Percentiles rank a stretch among this genome's conserved stretches.
Evolutionary conservation across 2,113 vertebrate species (phyloP).

Genomic region (Zapus hudsonius): DNA sequence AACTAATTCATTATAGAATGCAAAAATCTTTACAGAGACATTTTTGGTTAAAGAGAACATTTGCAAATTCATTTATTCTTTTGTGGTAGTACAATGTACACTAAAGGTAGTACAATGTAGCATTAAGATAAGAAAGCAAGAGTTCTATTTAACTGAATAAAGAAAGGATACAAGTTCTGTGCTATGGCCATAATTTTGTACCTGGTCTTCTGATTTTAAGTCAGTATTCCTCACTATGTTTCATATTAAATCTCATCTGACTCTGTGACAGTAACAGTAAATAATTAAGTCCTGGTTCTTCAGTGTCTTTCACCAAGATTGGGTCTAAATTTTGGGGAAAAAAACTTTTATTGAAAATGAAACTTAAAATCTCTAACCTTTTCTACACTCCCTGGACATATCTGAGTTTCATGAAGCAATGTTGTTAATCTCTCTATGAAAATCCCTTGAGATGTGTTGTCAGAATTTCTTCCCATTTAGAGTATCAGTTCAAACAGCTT

Average conservation of each 20-base stretch:
- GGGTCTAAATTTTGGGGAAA: neutral
- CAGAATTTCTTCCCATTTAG: slow-evolving; percentile 62
- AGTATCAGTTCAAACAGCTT: slow-evolving; percentile 66
- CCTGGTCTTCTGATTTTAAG: neutral
- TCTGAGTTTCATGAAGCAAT: slow-evolving; percentile 54
- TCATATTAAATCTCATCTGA: neutral
- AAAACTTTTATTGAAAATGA: slow-evolving; percentile 51
- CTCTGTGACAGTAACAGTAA: neutral
- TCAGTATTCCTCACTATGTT: neutral
- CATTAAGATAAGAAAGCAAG: neutral
- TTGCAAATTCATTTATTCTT: neutral
- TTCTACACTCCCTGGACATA: slow-evolving; percentile 37
- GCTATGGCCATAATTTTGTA: neutral
- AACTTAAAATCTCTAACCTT: slow-evolving; percentile 60
- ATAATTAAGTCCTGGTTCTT: neutral
- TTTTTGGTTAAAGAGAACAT: neutral
- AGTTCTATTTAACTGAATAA: neutral
- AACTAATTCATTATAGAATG: neutral
- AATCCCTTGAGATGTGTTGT: slow-evolving; percentile 68
- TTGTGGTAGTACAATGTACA: neutral
- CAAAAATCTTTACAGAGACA: neutral
- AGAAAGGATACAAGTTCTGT: neutral
- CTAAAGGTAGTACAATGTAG: neutral
- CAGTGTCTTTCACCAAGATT: neutral
- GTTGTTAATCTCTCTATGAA: slow-evolving; percentile 63